A percentile compares a stretch with the other conserved stretches of the same genome.
Conservation (phyloP, 2,113 vertebrate genomes). For the Poeciliopsis prolifica region DNA sequence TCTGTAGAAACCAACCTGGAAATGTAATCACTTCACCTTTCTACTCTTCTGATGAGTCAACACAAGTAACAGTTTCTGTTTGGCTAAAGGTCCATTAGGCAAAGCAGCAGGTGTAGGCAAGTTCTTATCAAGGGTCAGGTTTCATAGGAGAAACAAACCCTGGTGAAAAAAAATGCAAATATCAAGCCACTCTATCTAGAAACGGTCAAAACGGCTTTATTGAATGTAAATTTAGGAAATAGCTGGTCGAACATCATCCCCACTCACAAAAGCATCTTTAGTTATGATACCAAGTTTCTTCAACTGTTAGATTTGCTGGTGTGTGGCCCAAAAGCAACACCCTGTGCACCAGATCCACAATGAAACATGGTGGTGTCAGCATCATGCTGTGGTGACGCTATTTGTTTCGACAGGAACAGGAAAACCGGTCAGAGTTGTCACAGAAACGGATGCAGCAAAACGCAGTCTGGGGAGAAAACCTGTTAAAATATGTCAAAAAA, state of each 20-base stretch:
- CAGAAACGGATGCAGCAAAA: background rate
- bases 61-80: background rate
- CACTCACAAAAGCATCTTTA: background rate
- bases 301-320: background rate
- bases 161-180: background rate
- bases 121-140: background rate
- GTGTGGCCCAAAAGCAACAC: background rate
- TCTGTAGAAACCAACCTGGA: background rate
- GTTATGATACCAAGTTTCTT: background rate
- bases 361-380: background rate
- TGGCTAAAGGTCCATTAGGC: background rate
- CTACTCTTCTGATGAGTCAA: constrained; percentile 4
- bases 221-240: background rate
- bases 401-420: background rate
- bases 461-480: background rate
- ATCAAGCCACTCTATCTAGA: background rate
- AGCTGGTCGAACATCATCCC: background rate
- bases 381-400: background rate
- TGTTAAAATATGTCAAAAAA: too few relatives aligned
- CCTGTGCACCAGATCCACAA: background rate
- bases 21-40: background rate
- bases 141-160: background rate
- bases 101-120: constrained; percentile 11
- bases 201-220: background rate
- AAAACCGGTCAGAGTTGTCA: background rate